Percentiles rank a stretch among this genome's conserved stretches.
These are phyloP conservation scores for Drosophila fuyamai DNA, from an alignment of 1,140 invertebrate genomes.

Conservation along the genomic window DNA sequence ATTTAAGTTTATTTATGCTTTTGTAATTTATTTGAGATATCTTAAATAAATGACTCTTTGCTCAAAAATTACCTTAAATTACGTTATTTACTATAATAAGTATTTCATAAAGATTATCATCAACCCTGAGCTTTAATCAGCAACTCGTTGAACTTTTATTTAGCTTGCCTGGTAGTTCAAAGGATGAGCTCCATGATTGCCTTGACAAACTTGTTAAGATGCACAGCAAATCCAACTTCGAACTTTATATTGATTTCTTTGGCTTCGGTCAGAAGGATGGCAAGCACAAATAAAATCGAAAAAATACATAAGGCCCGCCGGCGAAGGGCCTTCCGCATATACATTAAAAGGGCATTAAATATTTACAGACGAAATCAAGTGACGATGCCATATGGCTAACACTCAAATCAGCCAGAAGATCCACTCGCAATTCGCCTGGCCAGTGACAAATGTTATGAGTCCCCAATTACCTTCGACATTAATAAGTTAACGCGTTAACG, in stretches of 20 bases:
- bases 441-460: conserved; percentile 49
- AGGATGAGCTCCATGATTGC: conserved; percentile 16
- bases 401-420: conserved; percentile 3
- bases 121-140: not conserved
- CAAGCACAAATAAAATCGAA: conserved; percentile 31
- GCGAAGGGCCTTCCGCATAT: conserved; percentile 11
- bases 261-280: not conserved
- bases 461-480: conserved; percentile 46
- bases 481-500: conserved; percentile 47
- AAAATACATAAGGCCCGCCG: conserved; percentile 20
- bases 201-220: conserved; percentile 16
- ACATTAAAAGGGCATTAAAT: conserved; percentile 39
- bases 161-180: conserved; percentile 17
- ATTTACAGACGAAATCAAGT: conserved; percentile 25
- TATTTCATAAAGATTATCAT: not conserved
- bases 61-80: no score
- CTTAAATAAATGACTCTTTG: no score
- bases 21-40: no score
- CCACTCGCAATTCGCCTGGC: conserved; percentile 2
- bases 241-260: conserved; percentile 21
- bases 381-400: conserved; percentile 8
- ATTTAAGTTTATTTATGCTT: no score
- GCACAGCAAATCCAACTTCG: not conserved
- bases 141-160: not conserved
- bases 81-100: no score